Conservation (phyloP, 92 coral and sea anemone species). For the Blastomussa wellsi region DNA sequence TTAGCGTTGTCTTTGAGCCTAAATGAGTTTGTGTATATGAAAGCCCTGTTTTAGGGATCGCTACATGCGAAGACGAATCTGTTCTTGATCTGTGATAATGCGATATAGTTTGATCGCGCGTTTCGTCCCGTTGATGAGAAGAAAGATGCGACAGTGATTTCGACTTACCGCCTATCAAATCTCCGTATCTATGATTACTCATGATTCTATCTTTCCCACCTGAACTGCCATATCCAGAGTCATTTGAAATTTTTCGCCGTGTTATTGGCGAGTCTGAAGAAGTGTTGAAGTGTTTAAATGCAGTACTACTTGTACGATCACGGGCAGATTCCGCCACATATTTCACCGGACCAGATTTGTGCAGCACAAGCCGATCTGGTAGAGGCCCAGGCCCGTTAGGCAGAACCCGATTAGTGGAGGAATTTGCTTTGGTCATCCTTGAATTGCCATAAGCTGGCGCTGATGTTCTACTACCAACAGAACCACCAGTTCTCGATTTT, state of each 20-base stretch:
- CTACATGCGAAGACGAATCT: background rate
- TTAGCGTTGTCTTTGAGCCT: background rate
- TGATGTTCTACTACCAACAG: background rate
- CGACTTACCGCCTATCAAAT: conserved; percentile 7
- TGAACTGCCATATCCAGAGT: conserved; percentile 55
- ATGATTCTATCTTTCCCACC: background rate
- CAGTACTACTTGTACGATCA: background rate
- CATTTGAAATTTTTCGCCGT: conserved; percentile 42
- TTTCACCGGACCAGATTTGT: conserved; percentile 1
- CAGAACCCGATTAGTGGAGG: conserved; percentile 17
- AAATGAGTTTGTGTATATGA: background rate
- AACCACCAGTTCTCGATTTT: background rate
- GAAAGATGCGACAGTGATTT: conserved; percentile 24
- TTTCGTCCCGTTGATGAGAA: conserved; percentile 1
- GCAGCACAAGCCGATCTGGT: conserved; percentile 21
- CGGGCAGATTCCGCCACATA: conserved; percentile 19
- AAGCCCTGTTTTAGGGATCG: background rate
- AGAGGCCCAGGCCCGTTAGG: conserved; percentile 75
- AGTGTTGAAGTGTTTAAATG: background rate
- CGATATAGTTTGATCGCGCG: background rate
- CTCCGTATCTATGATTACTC: background rate
- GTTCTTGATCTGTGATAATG: background rate
- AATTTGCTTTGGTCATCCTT: background rate
- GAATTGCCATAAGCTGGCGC: background rate
- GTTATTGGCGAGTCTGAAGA: background rate